These are phyloP conservation scores for Tholera decimalis DNA, from an alignment of 2,888 invertebrate species.

Conservation along the genomic window DNA sequence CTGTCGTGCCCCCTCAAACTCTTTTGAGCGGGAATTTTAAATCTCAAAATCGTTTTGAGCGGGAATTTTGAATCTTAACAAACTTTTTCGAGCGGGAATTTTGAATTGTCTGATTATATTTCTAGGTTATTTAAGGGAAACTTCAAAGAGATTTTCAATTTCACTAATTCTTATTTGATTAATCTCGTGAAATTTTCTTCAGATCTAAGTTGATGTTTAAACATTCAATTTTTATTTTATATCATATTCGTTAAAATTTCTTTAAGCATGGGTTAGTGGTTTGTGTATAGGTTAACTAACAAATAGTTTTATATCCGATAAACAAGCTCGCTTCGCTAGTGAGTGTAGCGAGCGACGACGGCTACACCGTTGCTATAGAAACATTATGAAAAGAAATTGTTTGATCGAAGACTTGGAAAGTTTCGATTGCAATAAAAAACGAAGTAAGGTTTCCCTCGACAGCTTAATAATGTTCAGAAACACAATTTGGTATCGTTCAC, in stretches of 20 bases:
- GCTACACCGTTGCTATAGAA: conserved; percentile 80
- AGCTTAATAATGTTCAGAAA: conserved; percentile 79
- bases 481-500: conserved; percentile 83
- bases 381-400: conserved; percentile 84
- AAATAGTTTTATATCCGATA: conserved; percentile 32
- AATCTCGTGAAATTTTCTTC: neutral
- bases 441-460: conserved; percentile 59
- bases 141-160: neutral
- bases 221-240: neutral
- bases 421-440: conserved; percentile 66
- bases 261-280: conserved; percentile 26
- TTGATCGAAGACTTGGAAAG: conserved; percentile 78
- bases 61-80: too few relatives aligned
- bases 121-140: too few relatives aligned
- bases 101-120: too few relatives aligned
- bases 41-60: too few relatives aligned
- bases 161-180: neutral
- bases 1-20: too few relatives aligned
- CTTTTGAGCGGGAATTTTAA: too few relatives aligned
- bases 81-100: too few relatives aligned
- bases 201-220: neutral
- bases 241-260: neutral
- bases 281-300: conserved; percentile 37
- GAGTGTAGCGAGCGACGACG: too few relatives aligned
- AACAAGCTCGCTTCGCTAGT: conserved; percentile 21